These are phyloP conservation scores for Platycercus adscitus DNA, from an alignment of 2,113 vertebrate species.

Conservation along the genomic window DNA sequence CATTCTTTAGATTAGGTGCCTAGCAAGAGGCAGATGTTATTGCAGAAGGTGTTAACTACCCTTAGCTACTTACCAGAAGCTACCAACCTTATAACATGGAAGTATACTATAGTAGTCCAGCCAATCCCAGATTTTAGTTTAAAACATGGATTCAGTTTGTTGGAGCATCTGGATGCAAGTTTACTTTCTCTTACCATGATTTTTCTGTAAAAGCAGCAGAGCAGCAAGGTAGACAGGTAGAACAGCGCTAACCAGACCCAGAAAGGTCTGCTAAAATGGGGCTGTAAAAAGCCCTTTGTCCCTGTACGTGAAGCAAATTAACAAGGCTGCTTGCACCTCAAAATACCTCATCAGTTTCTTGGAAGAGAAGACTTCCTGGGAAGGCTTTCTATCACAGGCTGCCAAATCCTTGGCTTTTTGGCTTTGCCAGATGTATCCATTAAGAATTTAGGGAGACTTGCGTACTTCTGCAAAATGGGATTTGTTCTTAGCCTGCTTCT, in stretches of 20 bases:
- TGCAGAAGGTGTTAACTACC: neutral
- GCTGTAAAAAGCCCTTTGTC: neutral
- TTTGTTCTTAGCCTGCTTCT: neutral
- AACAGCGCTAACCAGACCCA: neutral
- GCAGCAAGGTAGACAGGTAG: neutral
- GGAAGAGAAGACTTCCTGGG: neutral
- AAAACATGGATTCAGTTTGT: neutral
- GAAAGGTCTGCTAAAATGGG: neutral
- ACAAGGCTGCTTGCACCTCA: neutral
- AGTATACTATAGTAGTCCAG: neutral
- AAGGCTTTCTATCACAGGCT: neutral
- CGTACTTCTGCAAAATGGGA: neutral
- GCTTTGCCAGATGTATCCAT: neutral
- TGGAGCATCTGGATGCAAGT: neutral
- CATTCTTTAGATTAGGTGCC: neutral
- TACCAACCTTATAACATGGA: neutral
- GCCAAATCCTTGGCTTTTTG: neutral
- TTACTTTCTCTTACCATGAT: neutral
- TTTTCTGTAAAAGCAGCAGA: neutral
- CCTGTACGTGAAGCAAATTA: neutral
- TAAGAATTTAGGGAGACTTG: neutral
- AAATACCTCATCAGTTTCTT: neutral
- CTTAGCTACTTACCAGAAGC: neutral
- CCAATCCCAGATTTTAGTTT: accelerated
- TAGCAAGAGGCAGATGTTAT: neutral